A percentile compares a stretch with the other conserved stretches of the same genome.
Conservation (phyloP, 2,113 vertebrate genomes). For the Bubo scandiacus region DNA sequence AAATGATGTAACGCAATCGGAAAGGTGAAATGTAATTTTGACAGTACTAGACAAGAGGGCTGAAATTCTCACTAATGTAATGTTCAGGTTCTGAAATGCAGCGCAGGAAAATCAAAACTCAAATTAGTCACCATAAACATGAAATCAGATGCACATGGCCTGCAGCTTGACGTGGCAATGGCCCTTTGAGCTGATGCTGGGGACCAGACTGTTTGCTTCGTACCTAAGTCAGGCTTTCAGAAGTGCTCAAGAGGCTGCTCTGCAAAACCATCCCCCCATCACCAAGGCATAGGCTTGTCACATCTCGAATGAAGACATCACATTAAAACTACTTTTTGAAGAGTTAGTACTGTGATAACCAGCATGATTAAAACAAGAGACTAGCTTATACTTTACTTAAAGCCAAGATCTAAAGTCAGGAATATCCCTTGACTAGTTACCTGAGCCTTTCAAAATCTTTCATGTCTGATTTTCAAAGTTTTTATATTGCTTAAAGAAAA, state of each 20-base stretch:
- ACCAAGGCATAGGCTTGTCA: neutral
- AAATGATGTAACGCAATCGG: neutral
- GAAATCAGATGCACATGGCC: fast-evolving
- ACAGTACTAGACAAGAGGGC: neutral
- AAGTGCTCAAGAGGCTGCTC: neutral
- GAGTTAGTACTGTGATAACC: neutral
- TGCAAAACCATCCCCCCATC: neutral
- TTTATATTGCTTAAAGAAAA: neutral
- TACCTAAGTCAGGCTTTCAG: neutral
- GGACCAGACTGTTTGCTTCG: fast-evolving
- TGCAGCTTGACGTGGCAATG: too few relatives aligned
- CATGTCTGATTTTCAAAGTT: conserved; percentile 1
- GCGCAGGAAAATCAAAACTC: neutral
- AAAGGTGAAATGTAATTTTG: neutral
- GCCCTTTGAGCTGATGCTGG: neutral
- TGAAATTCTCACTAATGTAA: neutral
- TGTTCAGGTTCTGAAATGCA: neutral
- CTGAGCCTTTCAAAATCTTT: neutral
- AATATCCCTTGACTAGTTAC: neutral
- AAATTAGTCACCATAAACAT: neutral
- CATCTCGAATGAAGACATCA: neutral
- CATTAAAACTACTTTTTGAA: neutral
- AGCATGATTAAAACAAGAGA: neutral
- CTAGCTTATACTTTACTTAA: neutral
- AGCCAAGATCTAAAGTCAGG: neutral